Percentiles rank a stretch among this genome's conserved stretches.
Conservation (phyloP, 2,888 invertebrate genomes). For the Trisateles emortualis region DNA sequence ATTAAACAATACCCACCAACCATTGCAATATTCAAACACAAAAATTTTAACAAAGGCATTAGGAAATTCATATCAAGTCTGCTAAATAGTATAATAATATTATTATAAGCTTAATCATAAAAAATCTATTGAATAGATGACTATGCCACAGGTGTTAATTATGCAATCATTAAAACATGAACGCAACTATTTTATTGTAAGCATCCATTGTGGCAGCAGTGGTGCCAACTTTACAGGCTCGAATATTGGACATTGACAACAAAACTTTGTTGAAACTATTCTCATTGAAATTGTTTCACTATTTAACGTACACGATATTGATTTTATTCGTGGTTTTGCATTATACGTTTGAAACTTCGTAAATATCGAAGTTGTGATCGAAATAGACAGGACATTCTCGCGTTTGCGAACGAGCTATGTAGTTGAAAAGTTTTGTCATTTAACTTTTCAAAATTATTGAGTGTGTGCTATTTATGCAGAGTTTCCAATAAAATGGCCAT, state of each 20-base stretch:
- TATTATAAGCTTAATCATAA: slow-evolving; percentile 49
- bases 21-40: slow-evolving; percentile 34
- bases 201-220: slow-evolving; percentile 59
- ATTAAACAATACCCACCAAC: slow-evolving; percentile 39
- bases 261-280: slow-evolving; percentile 65
- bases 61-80: slow-evolving; percentile 31
- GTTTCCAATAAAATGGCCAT: background rate
- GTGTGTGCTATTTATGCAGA: slow-evolving; percentile 3
- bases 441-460: slow-evolving; percentile 23
- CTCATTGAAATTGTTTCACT: slow-evolving; percentile 75
- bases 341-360: slow-evolving; percentile 17
- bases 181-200: slow-evolving; percentile 75
- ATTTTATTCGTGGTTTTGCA: slow-evolving; percentile 47
- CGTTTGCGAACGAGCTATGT: slow-evolving; percentile 9
- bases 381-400: slow-evolving; percentile 10
- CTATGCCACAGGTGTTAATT: slow-evolving; percentile 60
- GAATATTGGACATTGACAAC: slow-evolving; percentile 56
- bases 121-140: slow-evolving; percentile 54
- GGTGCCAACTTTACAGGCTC: slow-evolving; percentile 39
- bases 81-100: slow-evolving; percentile 46
- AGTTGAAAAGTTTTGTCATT: slow-evolving; percentile 24
- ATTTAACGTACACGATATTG: slow-evolving; percentile 56
- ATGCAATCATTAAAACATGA: slow-evolving; percentile 56
- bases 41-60: slow-evolving; percentile 51
- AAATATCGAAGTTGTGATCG: slow-evolving; percentile 16